Percentiles rank a stretch among this genome's conserved stretches.
Evolutionary conservation across 2,797 vertebrate genomes (phyloP).

Genomic region (Microctenopoma lineatum): DNA sequence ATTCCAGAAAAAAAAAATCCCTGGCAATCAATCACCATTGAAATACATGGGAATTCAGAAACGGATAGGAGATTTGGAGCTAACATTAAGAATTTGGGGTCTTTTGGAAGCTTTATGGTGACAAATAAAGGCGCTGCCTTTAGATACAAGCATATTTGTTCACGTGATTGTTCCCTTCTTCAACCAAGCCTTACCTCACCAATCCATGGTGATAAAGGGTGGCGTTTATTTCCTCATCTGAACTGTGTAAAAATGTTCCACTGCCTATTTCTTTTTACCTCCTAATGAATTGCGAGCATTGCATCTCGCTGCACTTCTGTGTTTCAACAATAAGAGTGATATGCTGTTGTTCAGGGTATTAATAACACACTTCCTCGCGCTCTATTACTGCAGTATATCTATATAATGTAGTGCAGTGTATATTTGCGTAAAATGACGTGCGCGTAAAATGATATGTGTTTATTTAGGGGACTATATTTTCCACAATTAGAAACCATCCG

Average conservation of each 20-base stretch:
- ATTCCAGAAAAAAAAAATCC: constrained; percentile 80
- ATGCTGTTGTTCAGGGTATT: not conserved
- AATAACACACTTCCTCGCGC: constrained; percentile 10
- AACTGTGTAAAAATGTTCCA: constrained; percentile 68
- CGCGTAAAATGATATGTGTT: constrained; percentile 7
- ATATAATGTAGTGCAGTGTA: not conserved
- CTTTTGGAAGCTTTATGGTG: constrained; percentile 91
- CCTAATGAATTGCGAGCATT: constrained; percentile 29
- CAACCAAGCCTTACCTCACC: constrained; percentile 86
- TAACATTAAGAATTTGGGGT: constrained; percentile 85
- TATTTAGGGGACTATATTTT: not conserved
- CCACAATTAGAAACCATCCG: not conserved
- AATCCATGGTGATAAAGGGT: constrained; percentile 84
- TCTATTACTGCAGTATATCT: not conserved
- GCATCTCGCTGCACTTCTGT: constrained; percentile 32
- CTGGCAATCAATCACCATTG: constrained; percentile 84
- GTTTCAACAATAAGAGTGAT: constrained; percentile 22
- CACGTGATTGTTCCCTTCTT: constrained; percentile 96
- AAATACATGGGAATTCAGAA: constrained; percentile 77
- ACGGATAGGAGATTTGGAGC: constrained; percentile 73
- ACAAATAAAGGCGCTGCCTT: constrained; percentile 96
- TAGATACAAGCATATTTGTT: constrained; percentile 95
- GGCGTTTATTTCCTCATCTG: constrained; percentile 79
- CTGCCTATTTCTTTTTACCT: constrained; percentile 60
- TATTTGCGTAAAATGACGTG: constrained; percentile 13